Evolutionary conservation across 2,113 vertebrate species (phyloP).

Genomic region (Planiliza haematocheilus): DNA sequence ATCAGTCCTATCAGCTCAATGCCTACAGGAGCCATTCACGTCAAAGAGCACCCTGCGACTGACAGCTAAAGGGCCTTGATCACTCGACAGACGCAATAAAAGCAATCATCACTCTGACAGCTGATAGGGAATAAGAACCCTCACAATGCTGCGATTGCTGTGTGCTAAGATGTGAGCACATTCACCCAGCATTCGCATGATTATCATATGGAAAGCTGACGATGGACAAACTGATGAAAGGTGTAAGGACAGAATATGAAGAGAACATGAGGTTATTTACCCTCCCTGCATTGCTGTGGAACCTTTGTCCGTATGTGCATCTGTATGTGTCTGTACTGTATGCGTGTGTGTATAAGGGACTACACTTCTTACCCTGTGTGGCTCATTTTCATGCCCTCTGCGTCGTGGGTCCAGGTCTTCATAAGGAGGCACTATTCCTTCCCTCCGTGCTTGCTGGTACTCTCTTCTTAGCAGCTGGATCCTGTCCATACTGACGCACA

Average conservation of each 20-base stretch:
- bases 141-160: background rate
- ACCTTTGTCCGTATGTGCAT: background rate
- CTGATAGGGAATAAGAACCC: slow-evolving; percentile 10
- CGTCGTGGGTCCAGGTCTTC: slow-evolving; percentile 87
- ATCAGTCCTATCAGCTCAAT: slow-evolving; percentile 45
- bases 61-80: slow-evolving; percentile 55
- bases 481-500: slow-evolving; percentile 85
- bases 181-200: too few relatives aligned
- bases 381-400: slow-evolving; percentile 84
- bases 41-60: slow-evolving; percentile 43
- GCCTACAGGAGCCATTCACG: slow-evolving; percentile 42
- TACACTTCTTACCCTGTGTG: slow-evolving; percentile 86
- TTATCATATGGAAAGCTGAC: background rate
- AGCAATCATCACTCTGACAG: slow-evolving; percentile 33
- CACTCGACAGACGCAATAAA: slow-evolving; percentile 17
- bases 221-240: background rate
- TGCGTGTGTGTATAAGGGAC: background rate
- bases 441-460: slow-evolving; percentile 93
- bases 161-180: too few relatives aligned
- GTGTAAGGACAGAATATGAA: background rate
- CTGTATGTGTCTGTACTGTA: background rate
- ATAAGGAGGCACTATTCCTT: slow-evolving; percentile 87
- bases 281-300: too few relatives aligned
- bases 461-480: slow-evolving; percentile 95
- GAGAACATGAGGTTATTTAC: background rate